Conservation (phyloP, 2,113 vertebrate species). For the Oostethus manadensis region DNA sequence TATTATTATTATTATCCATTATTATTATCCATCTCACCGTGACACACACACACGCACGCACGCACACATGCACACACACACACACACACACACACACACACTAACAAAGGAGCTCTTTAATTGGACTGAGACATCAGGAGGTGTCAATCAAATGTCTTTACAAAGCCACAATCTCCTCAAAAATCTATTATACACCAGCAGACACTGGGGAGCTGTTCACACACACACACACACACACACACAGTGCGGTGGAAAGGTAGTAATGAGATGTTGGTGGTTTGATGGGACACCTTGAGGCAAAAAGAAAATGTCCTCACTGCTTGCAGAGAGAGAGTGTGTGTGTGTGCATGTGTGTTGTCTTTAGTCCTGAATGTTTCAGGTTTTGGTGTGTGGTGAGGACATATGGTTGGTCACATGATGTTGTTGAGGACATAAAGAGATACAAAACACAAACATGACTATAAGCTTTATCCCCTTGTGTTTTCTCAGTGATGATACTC, state of each 20-base stretch:
- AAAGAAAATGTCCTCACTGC: constrained; percentile 56
- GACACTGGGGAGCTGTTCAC: constrained; percentile 32
- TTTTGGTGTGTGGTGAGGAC: background rate
- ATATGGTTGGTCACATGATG: background rate
- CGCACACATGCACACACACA: constrained; percentile 13
- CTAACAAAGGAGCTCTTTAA: constrained; percentile 48
- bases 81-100: constrained; percentile 26
- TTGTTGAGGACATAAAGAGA: background rate
- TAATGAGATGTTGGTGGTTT: constrained; percentile 62
- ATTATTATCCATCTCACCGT: background rate
- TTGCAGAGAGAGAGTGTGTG: constrained; percentile 15
- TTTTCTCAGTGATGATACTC: too few species aligned
- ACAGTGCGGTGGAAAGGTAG: constrained; percentile 44
- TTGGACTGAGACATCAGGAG: constrained; percentile 64
- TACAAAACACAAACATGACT: background rate
- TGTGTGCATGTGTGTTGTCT: constrained; percentile 9
- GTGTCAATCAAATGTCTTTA: constrained; percentile 66
- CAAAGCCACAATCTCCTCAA: constrained; percentile 59
- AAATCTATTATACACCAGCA: constrained; percentile 61
- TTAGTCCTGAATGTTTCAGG: background rate
- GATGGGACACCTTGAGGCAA: constrained; percentile 57
- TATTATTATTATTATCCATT: constrained; percentile 5
- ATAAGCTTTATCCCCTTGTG: too few species aligned
- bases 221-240: constrained; percentile 23
- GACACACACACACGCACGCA: constrained; percentile 13